Conservation (phyloP, 2,888 invertebrate species). For the Acronicta psi region DNA sequence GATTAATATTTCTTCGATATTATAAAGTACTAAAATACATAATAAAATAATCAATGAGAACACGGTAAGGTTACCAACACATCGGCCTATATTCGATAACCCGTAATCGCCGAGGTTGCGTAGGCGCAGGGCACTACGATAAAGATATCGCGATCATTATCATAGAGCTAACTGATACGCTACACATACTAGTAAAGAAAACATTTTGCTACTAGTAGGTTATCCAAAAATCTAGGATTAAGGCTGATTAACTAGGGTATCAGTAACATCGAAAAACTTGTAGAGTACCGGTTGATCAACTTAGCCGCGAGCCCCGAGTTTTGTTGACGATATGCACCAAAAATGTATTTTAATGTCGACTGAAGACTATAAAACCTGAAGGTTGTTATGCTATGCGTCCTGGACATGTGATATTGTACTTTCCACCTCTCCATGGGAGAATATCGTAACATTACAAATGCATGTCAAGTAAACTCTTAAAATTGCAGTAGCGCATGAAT, state of each 20-base stretch:
- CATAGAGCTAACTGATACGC: conserved; percentile 23
- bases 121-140: conserved; percentile 34
- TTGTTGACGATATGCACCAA: no score
- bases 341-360: no score
- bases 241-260: neutral
- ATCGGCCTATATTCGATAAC: conserved; percentile 43
- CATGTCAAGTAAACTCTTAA: conserved; percentile 47
- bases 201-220: conserved; percentile 11
- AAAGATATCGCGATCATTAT: conserved; percentile 46
- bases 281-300: no score
- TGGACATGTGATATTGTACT: neutral
- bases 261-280: no score
- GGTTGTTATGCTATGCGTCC: neutral
- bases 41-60: conserved; percentile 16
- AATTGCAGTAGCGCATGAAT: conserved; percentile 48
- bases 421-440: conserved; percentile 36
- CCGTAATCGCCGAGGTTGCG: conserved; percentile 40
- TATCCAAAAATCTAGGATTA: conserved; percentile 15
- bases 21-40: no score
- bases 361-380: no score
- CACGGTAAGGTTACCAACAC: conserved; percentile 30
- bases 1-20: no score
- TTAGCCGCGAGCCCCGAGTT: no score
- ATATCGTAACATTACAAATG: conserved; percentile 26
- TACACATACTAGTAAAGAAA: conserved; percentile 8